Evolutionary conservation across 2,113 vertebrate genomes (phyloP).

Genomic region (Lethenteron camtschaticum): DNA sequence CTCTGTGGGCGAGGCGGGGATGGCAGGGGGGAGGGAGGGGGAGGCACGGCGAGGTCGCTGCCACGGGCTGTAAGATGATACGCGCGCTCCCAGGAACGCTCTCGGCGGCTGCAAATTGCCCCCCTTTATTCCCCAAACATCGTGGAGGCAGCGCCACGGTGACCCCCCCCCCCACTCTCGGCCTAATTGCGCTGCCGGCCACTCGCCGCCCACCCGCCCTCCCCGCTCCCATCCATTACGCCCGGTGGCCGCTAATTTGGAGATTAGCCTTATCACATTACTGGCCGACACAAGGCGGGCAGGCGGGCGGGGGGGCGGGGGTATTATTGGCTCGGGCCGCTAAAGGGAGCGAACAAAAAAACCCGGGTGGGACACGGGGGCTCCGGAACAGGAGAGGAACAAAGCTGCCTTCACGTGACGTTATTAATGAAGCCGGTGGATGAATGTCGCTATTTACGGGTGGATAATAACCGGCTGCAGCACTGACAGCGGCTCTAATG

Average conservation of each 20-base stretch:
- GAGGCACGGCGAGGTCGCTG: no score
- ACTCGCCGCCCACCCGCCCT: not conserved
- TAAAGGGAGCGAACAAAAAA: no score
- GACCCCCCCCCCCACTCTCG: no score
- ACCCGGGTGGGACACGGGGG: no score
- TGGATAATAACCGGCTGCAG: conserved; percentile 5
- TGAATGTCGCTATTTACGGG: conserved; percentile 4
- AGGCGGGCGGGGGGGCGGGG: not conserved
- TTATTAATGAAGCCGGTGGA: conserved; percentile 4
- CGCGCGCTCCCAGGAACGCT: no score
- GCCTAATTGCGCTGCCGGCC: no score
- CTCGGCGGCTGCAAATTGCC: no score
- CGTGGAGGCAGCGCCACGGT: no score
- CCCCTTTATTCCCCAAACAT: no score
- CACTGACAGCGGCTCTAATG: conserved; percentile 3
- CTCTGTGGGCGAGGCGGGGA: no score
- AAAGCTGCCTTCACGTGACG: not conserved
- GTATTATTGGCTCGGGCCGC: conserved; percentile 1
- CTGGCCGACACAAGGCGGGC: conserved; percentile 5
- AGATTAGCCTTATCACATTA: conserved; percentile 6
- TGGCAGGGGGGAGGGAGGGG: no score
- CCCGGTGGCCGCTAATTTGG: conserved; percentile 1
- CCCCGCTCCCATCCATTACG: not conserved
- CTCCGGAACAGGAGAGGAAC: not conserved
- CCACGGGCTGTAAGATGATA: no score